These are phyloP conservation scores for Drosophila willistoni DNA, from an alignment of 1,140 invertebrate species.

Conservation along the genomic window DNA sequence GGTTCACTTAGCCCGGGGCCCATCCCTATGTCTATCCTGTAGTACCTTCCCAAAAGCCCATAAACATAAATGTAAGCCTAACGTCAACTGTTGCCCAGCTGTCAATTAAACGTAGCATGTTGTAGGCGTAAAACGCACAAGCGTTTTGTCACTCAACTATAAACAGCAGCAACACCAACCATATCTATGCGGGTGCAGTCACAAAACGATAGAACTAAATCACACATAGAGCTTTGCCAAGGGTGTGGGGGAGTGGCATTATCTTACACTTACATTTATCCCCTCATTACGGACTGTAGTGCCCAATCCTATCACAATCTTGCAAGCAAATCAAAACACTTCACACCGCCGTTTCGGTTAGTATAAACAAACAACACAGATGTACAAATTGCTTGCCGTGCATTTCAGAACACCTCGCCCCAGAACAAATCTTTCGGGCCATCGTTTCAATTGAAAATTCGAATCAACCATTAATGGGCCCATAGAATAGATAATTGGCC, in stretches of 20 bases:
- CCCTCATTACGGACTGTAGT: constrained; percentile 51
- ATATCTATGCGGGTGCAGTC: constrained; percentile 24
- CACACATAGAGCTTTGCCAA: too few species aligned
- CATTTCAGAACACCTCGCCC: background rate
- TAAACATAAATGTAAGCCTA: constrained; percentile 10
- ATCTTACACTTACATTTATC: constrained; percentile 45
- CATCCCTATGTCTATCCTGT: background rate
- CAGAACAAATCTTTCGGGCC: background rate
- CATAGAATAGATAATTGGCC: constrained; percentile 80
- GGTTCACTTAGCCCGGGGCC: constrained; percentile 31
- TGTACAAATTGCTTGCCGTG: constrained; percentile 17
- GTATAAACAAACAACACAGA: constrained; percentile 40
- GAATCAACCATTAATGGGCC: constrained; percentile 68
- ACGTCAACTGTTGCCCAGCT: constrained; percentile 32
- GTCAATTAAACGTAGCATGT: constrained; percentile 74
- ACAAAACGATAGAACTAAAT: background rate
- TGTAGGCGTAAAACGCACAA: constrained; percentile 62
- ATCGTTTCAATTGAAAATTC: constrained; percentile 55
- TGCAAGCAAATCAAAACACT: constrained; percentile 59
- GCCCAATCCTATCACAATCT: constrained; percentile 62
- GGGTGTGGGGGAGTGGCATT: background rate
- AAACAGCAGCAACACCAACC: constrained; percentile 45
- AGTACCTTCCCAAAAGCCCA: background rate
- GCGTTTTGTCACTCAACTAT: constrained; percentile 34
- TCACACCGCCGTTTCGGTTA: constrained; percentile 36